A percentile compares a stretch with the other conserved stretches of the same genome.
Conservation (phyloP, 2,113 vertebrate species). For the Microcebus ravelobensis region DNA sequence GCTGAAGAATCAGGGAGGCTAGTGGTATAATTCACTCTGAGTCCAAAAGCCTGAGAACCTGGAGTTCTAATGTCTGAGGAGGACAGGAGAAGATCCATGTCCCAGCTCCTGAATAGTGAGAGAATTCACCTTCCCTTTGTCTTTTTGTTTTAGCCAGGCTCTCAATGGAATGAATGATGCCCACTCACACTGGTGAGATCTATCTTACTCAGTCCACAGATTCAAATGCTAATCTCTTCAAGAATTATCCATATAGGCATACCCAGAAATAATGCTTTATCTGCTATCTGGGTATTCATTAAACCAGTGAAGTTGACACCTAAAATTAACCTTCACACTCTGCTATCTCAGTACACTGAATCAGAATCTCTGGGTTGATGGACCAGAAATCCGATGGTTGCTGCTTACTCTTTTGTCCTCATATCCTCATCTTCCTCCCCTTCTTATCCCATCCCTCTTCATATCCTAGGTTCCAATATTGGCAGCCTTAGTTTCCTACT, state of each 20-base stretch:
- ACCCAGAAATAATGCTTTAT: background rate
- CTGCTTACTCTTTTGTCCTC: background rate
- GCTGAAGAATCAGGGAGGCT: background rate
- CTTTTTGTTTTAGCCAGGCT: background rate
- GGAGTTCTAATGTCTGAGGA: background rate
- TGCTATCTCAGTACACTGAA: background rate
- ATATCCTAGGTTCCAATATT: background rate
- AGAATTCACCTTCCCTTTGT: background rate
- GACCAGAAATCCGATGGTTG: background rate
- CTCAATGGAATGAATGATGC: background rate
- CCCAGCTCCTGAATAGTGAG: background rate
- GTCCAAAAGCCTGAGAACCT: background rate
- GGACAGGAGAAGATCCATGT: background rate
- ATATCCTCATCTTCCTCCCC: accelerated
- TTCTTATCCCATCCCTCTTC: background rate
- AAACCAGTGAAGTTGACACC: background rate
- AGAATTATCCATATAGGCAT: background rate
- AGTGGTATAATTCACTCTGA: background rate
- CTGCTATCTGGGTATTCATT: background rate
- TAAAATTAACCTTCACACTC: background rate
- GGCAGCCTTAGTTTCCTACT: background rate
- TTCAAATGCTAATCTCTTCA: background rate
- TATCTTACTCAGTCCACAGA: background rate
- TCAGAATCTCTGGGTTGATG: background rate
- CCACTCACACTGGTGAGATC: background rate